Base-by-base conservation (phyloP, 2,113 vertebrate genomes). In the Crotophaga sulcirostris region DNA sequence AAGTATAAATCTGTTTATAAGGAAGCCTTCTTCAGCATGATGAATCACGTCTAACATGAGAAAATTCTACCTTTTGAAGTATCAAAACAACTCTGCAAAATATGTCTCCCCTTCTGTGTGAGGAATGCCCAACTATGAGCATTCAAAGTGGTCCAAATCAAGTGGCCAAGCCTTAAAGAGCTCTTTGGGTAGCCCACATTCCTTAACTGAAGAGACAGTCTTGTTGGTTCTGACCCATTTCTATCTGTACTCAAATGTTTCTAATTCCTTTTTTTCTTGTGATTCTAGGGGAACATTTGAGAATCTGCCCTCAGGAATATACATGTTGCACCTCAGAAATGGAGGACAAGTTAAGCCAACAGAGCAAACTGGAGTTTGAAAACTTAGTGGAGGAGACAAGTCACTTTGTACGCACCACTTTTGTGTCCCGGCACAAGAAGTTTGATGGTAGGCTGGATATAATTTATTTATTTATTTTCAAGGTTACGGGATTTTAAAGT, bases 281-380 rank as follows among this genome's bases (percentile, higher is more conserved):
- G 33, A 13, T 96, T 97, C 38, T 97, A 99, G 99, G 99, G 84
- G 98, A 99, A 58, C 97, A 99, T 97, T 98, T 99, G 73, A 98
- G 98, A 84, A 98, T 99, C 55, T 99, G 99, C 96, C 97, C 98
- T 90, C 98, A 99, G 97, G 99, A 98, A 96, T 99, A 98, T 56
- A 99, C 99, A 3, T 99, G 99, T 96, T 99, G 99, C 97, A 99
- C 98, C 55, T 97, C 98, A 59, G 99, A 99, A 96, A 99, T 99
- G 99, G 99, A 99, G 84, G 98, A 99, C 97, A 98, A 97, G 64
- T 95, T 99, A 82, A 98, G 98, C 51, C 98, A 99, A 38, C 98
- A 99, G 91, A 99, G 99, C 95, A 99, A 99, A 94, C 96, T 98
- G 55, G 99, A 99, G 95, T 99, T 99, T 96, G 98, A 99, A 94